Conservation (phyloP, 2,797 vertebrate genomes). For the Hipposideros larvatus region DNA sequence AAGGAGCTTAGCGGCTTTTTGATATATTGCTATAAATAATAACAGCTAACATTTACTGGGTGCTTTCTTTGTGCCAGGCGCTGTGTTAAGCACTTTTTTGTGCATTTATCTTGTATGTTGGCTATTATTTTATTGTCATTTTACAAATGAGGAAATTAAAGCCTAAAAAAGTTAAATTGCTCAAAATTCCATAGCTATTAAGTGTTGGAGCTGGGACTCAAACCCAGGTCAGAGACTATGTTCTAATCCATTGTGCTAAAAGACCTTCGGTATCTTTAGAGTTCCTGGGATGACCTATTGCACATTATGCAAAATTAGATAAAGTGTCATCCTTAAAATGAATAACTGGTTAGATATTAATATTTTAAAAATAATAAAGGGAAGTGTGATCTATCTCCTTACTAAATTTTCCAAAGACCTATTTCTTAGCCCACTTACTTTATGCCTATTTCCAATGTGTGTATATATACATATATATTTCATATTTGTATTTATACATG, state of each 20-base stretch:
- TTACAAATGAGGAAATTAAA: conserved; percentile 52
- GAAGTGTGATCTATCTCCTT: conserved; percentile 69
- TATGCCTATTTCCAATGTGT: not conserved
- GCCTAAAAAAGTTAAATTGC: conserved; percentile 38
- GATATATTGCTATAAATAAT: not conserved
- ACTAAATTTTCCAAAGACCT: conserved; percentile 61
- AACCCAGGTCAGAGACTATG: not conserved
- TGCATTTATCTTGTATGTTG: not conserved
- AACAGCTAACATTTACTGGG: not conserved
- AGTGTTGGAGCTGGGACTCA: not conserved
- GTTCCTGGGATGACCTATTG: conserved; percentile 42
- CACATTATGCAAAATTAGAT: conserved; percentile 64
- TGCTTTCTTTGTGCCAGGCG: not conserved
- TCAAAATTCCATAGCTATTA: not conserved
- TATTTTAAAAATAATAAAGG: conserved; percentile 80
- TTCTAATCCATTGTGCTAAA: conserved; percentile 29
- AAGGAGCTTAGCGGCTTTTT: not conserved
- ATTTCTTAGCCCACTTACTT: conserved; percentile 64
- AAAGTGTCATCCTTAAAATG: conserved; percentile 71
- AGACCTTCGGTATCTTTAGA: conserved; percentile 14
- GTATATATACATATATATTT: not conserved
- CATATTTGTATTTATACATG: conserved; percentile 32
- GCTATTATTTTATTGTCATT: conserved; percentile 24
- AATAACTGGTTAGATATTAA: conserved; percentile 76
- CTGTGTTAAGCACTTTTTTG: not conserved